A percentile compares a stretch with the other conserved stretches of the same genome.
phyloP scores from a whole-genome alignment of 2,797 vertebrate genomes.

The Tadarida brasiliensis region DNA sequence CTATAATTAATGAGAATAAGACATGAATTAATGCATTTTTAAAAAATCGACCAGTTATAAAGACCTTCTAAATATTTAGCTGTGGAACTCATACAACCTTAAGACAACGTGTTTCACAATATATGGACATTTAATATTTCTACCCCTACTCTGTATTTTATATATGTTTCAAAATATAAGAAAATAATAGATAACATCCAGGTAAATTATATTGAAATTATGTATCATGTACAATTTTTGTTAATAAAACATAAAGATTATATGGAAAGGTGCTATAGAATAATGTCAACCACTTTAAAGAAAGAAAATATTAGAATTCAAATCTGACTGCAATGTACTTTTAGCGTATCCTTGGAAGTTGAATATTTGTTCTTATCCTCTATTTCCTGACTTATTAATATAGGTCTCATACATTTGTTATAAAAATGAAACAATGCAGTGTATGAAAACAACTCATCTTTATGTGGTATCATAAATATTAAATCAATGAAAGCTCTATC shows the following conservation, averaged over 20 bases:
- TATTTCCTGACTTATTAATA: not conserved
- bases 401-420: not conserved
- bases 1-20: not conserved
- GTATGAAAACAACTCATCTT: not conserved
- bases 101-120: not conserved
- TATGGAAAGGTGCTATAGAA: not conserved
- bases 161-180: not conserved
- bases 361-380: not conserved
- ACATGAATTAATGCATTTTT: not conserved
- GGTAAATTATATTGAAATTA: not conserved
- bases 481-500: not conserved
- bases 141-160: not conserved
- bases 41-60: not conserved
- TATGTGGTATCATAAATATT: not conserved
- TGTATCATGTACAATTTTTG: not conserved
- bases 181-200: not conserved
- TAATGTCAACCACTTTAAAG: not conserved
- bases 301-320: not conserved
- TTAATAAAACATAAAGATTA: not conserved
- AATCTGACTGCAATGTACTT: not conserved
- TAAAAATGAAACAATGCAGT: not conserved
- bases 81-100: not conserved
- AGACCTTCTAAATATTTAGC: constrained; percentile 16
- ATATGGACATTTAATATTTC: not conserved
- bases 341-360: not conserved